Percentiles rank a stretch among this genome's conserved stretches.
Evolutionary conservation across 92 coral and sea anemone genomes (phyloP).

Genomic region (Actinernus sp.): DNA sequence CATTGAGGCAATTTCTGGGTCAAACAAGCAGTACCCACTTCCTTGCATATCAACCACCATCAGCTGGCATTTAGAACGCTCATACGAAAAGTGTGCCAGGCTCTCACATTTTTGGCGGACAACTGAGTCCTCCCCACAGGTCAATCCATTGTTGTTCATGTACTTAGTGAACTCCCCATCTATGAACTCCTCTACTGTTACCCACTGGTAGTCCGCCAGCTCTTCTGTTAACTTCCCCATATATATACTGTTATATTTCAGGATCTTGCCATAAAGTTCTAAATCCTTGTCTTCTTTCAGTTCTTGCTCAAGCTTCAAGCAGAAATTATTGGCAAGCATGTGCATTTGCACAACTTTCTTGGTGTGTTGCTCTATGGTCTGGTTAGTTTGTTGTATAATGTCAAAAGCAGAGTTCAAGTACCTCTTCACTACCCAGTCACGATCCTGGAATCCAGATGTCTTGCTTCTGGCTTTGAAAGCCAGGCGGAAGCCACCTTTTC

Average conservation of each 20-base stretch:
- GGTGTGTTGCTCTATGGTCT: conserved; percentile 40
- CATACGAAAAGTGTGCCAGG: conserved; percentile 34
- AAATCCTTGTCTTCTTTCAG: conserved; percentile 1
- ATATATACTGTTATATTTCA: conserved; percentile 20
- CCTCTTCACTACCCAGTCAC: conserved; percentile 30
- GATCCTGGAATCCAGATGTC: conserved; percentile 4
- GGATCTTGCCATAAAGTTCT: conserved; percentile 21
- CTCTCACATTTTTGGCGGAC: conserved; percentile 31
- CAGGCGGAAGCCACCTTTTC: conserved; percentile 25
- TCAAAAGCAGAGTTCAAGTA: conserved; percentile 10
- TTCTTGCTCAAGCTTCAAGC: conserved; percentile 3
- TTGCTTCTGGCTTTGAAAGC: conserved; percentile 40
- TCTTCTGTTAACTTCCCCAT: conserved; percentile 43
- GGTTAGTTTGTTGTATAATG: conserved; percentile 1
- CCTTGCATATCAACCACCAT: conserved; percentile 42
- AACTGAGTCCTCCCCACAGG: conserved; percentile 6
- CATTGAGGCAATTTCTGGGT: conserved; percentile 9
- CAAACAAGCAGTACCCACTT: conserved; percentile 28
- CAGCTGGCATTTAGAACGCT: conserved; percentile 8
- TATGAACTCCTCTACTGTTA: conserved; percentile 37
- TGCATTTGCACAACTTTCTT: conserved; percentile 43
- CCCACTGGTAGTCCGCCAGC: background rate
- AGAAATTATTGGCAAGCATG: conserved; percentile 10
- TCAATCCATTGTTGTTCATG: conserved; percentile 27
- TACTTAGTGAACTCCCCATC: conserved; percentile 26